These are phyloP conservation scores for Chymomyza amoena DNA, from an alignment of 2,888 invertebrate genomes.

Conservation along the genomic window DNA sequence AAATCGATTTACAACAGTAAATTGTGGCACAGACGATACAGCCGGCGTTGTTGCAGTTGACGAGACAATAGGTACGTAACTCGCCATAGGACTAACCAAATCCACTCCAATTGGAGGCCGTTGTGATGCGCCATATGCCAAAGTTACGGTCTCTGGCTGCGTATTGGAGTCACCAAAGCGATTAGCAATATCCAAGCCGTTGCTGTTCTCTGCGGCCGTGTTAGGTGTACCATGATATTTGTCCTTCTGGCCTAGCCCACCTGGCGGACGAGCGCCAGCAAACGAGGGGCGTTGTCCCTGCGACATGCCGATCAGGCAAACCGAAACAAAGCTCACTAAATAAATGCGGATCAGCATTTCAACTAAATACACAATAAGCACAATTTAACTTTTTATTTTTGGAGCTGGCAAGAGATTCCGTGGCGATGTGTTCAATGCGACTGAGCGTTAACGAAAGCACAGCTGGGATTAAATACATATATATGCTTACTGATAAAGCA, in stretches of 20 bases:
- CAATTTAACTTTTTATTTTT: slow-evolving; percentile 42
- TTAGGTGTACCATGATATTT: slow-evolving; percentile 75
- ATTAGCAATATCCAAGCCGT: slow-evolving; percentile 75
- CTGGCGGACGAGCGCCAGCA: slow-evolving; percentile 81
- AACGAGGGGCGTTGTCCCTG: slow-evolving; percentile 83
- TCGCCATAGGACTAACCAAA: slow-evolving; percentile 56
- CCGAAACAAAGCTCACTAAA: slow-evolving; percentile 17
- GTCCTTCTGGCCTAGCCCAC: slow-evolving; percentile 81
- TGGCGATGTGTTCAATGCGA: slow-evolving; percentile 22
- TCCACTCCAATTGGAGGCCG: slow-evolving; percentile 67
- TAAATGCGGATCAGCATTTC: slow-evolving; percentile 36
- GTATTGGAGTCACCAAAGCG: slow-evolving; percentile 80
- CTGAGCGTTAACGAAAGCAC: slow-evolving; percentile 39
- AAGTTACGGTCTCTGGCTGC: slow-evolving; percentile 63
- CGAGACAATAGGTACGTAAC: slow-evolving; percentile 23
- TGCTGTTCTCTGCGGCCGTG: slow-evolving; percentile 44
- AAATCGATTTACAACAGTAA: slow-evolving; percentile 52
- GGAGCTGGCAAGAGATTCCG: slow-evolving; percentile 1
- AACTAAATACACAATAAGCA: background rate
- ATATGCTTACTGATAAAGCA: background rate
- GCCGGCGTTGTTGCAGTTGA: background rate
- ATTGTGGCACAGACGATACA: background rate
- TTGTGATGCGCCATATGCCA: slow-evolving; percentile 58
- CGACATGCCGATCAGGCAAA: slow-evolving; percentile 24
- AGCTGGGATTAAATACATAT: slow-evolving; percentile 46